Conservation (phyloP, 2,888 invertebrate species). For the Melikaiella ostensackeni region DNA sequence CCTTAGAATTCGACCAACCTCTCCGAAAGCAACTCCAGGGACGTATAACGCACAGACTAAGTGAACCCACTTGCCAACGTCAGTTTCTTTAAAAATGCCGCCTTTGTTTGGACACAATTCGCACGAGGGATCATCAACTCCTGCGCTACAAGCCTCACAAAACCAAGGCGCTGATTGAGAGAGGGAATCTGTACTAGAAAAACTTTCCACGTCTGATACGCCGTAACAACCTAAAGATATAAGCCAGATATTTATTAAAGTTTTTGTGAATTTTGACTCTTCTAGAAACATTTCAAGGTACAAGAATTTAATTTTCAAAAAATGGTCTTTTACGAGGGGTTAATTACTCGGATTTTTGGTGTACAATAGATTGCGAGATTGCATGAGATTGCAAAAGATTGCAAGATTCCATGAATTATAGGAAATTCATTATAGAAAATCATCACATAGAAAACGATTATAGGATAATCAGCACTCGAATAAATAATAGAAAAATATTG, state of each 20-base stretch:
- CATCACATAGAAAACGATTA: too few relatives aligned
- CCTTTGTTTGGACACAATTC: slow-evolving; percentile 96
- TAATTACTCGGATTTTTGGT: too few relatives aligned
- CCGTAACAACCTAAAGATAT: slow-evolving; percentile 89
- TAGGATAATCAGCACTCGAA: too few relatives aligned
- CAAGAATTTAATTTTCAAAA: neutral
- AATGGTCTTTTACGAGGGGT: neutral
- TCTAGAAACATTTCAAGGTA: too few relatives aligned
- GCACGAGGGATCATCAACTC: slow-evolving; percentile 91
- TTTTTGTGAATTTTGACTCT: too few relatives aligned
- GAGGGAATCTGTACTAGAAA: slow-evolving; percentile 94
- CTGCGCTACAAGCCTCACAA: slow-evolving; percentile 98
- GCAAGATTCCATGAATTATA: too few relatives aligned
- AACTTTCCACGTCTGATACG: slow-evolving; percentile 93
- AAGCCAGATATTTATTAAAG: neutral
- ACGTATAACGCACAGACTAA: slow-evolving; percentile 98
- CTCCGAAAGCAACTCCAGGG: slow-evolving; percentile 97
- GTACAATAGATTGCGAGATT: too few relatives aligned
- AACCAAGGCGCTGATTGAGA: slow-evolving; percentile 99
- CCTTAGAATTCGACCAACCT: slow-evolving; percentile 79
- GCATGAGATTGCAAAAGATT: too few relatives aligned
- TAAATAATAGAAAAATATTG: too few relatives aligned
- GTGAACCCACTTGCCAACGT: slow-evolving; percentile 99
- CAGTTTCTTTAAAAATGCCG: slow-evolving; percentile 97
- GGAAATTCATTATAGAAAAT: too few relatives aligned